Conservation (phyloP, 2,113 vertebrate genomes). For the Clinocottus analis region DNA sequence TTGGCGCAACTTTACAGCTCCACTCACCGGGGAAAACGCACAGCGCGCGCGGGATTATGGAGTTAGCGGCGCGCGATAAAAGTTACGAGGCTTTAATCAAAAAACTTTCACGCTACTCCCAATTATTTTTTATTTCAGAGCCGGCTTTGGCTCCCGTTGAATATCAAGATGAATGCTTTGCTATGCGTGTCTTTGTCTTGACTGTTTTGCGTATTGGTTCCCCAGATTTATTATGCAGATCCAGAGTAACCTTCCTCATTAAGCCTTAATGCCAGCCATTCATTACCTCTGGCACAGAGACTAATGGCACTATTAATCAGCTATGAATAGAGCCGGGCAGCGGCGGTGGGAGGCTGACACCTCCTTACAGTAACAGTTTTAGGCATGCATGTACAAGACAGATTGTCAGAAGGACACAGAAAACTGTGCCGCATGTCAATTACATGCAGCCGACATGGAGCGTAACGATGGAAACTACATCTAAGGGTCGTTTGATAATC, state of each 20-base stretch:
- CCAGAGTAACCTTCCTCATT: constrained; percentile 79
- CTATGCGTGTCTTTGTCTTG: constrained; percentile 49
- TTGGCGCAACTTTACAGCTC: constrained; percentile 32
- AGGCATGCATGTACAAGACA: constrained; percentile 64
- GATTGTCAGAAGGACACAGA: constrained; percentile 66
- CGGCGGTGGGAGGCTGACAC: constrained; percentile 58
- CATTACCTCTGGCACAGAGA: constrained; percentile 76
- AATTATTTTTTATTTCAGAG: constrained; percentile 44
- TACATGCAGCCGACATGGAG: constrained; percentile 45
- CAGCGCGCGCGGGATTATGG: constrained; percentile 26
- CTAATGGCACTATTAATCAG: constrained; percentile 82
- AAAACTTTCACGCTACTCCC: constrained; percentile 5
- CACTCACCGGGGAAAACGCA: not conserved
- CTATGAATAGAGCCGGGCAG: constrained; percentile 73
- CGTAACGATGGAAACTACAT: constrained; percentile 9
- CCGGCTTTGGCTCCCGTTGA: not conserved
- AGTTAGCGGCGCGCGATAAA: constrained; percentile 43
- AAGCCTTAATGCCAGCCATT: constrained; percentile 81
- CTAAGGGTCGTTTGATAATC: constrained; percentile 3
- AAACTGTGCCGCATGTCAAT: constrained; percentile 59
- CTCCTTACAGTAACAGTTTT: constrained; percentile 73
- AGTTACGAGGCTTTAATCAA: constrained; percentile 36
- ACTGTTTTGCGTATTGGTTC: constrained; percentile 56
- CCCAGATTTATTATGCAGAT: constrained; percentile 76
- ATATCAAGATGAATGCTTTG: constrained; percentile 58